A percentile compares a stretch with the other conserved stretches of the same genome.
phyloP scores from a whole-genome alignment of 1,140 invertebrate species.

The Drosophila kikkawai region DNA sequence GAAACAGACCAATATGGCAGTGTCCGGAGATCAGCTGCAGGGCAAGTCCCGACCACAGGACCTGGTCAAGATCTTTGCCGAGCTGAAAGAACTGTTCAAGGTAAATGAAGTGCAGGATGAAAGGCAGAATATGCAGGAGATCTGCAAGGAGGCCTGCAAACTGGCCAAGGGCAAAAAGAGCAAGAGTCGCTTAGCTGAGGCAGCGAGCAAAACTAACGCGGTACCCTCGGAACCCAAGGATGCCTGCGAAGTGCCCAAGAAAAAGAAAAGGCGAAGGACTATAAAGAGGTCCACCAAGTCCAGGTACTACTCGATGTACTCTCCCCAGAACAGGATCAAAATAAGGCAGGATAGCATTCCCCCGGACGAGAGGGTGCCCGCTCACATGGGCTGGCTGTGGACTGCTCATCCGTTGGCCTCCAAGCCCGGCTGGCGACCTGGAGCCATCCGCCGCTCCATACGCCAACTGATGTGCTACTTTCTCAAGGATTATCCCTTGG shows the following conservation, averaged over 20 bases:
- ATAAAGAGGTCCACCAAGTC: slow-evolving; percentile 32
- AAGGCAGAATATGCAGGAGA: slow-evolving; percentile 28
- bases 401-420: slow-evolving; percentile 55
- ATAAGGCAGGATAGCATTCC: slow-evolving; percentile 19
- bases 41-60: slow-evolving; percentile 12
- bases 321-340: not conserved
- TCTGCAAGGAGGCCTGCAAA: slow-evolving; percentile 55
- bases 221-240: not conserved
- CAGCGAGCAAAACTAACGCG: not conserved
- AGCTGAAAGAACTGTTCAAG: slow-evolving; percentile 61
- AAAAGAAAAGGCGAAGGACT: not conserved
- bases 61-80: slow-evolving; percentile 60
- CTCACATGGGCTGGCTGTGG: slow-evolving; percentile 84
- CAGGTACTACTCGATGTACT: slow-evolving; percentile 33
- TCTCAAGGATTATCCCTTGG: slow-evolving; percentile 72
- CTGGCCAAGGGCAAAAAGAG: slow-evolving; percentile 28
- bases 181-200: not conserved
- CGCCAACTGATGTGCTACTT: slow-evolving; percentile 77
- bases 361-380: slow-evolving; percentile 52
- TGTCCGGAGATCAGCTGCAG: not conserved
- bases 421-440: slow-evolving; percentile 69
- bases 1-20: not conserved
- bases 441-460: slow-evolving; percentile 74
- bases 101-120: not conserved
- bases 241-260: not conserved